phyloP scores from a whole-genome alignment of 2,113 vertebrate species.

The Sclerurus mexicanus region DNA sequence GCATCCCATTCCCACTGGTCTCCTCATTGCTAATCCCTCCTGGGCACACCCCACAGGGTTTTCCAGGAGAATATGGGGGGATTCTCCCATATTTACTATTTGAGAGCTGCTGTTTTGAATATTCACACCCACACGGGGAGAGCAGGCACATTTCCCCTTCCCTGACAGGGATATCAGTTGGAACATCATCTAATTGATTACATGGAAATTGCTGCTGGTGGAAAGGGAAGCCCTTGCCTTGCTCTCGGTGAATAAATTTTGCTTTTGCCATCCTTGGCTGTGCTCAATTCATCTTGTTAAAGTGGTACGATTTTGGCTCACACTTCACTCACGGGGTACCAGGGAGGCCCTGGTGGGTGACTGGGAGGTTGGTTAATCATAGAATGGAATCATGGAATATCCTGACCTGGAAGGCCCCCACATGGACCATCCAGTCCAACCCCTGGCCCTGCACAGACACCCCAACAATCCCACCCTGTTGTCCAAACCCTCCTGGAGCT shows the following conservation, averaged over 20 bases:
- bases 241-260: neutral
- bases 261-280: neutral
- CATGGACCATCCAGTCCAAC: no score
- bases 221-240: slow-evolving; percentile 34
- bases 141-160: rapidly evolving
- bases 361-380: neutral
- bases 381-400: neutral
- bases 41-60: rapidly evolving
- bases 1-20: neutral
- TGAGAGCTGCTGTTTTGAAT: rapidly evolving
- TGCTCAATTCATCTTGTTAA: slow-evolving; percentile 17
- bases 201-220: slow-evolving; percentile 32
- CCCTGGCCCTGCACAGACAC: neutral
- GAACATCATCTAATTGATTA: slow-evolving; percentile 28
- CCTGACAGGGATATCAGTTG: neutral
- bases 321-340: neutral
- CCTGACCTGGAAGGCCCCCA: neutral
- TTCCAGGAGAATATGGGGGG: neutral
- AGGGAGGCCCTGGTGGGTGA: neutral
- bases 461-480: neutral
- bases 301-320: neutral
- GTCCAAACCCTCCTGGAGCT: neutral
- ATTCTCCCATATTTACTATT: neutral
- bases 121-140: neutral
- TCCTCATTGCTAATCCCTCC: neutral